Base-by-base conservation (phyloP, 2,888 invertebrate genomes). In the Dendrolimus houi region DNA sequence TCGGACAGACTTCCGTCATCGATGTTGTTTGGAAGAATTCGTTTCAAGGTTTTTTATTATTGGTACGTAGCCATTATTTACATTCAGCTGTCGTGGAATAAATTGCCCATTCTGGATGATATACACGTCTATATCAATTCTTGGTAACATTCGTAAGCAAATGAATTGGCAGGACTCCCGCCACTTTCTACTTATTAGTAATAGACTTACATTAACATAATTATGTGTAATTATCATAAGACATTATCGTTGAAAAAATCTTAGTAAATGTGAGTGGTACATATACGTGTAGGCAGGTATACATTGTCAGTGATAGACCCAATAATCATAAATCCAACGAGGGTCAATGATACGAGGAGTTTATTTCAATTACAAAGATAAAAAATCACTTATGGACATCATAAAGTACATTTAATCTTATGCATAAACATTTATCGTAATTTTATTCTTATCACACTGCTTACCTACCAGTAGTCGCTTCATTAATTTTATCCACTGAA, bases 71-170 rank as follows among this genome's bases (percentile, higher is more conserved):
- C 13, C n/a, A 52, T 52, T 52, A 13, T 8, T 52, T 13, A n/a
- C 10, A 52, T 12, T 55, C 42, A 29, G 42, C 41, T 54, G 41
- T 56, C 59, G 57, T 65, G 64, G 67, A 64, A 73, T 73, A 72
- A 71, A 69, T 72, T 69, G 64, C 61, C 58, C 58, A 62, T 72
- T 66, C 59, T 54, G 10, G 60, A 60, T 62, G 67, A 64, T 62
- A 64, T 67, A 70, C 67, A 67, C 57, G 62, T 62, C 57, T 60
- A 56, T 63, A 56, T 54, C 58, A 56, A 54, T 64, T 60, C 57
- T 52, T 61, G 55, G 56, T 56, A 52, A 55, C 54, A 66, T 63
- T 60, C 52, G 57, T 58, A 62, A 61, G 54, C 52, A 58, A 57
- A 41, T 52, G 58, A 57, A 55, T 59, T 65, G 58, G 59, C 57